Evolutionary conservation across 1,140 invertebrate genomes (phyloP).

Genomic region (Periplaneta americana): DNA sequence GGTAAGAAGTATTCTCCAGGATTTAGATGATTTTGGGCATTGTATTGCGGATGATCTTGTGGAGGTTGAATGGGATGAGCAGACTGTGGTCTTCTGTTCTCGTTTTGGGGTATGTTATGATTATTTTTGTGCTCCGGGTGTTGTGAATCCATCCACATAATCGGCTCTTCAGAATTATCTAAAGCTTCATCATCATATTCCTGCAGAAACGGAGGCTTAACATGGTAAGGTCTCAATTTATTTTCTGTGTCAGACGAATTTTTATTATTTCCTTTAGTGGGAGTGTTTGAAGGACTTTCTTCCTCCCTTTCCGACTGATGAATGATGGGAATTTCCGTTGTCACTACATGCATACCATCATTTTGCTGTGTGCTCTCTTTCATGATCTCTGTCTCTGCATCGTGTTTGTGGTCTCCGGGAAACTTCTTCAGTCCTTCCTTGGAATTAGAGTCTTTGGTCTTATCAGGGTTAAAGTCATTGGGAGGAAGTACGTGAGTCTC

Average conservation of each 20-base stretch:
- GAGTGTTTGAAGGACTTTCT: neutral
- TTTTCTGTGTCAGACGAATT: neutral
- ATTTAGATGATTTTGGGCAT: neutral
- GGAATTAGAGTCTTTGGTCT: neutral
- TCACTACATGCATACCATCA: neutral
- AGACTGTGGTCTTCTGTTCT: neutral
- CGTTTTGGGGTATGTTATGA: neutral
- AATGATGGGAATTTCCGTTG: neutral
- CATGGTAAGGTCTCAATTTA: neutral
- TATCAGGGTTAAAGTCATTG: neutral
- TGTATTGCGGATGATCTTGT: neutral
- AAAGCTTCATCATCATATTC: neutral
- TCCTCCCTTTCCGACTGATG: neutral
- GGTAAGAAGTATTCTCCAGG: neutral
- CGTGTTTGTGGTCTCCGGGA: neutral
- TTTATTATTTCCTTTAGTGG: neutral
- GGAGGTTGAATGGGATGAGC: neutral
- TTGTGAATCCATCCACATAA: neutral
- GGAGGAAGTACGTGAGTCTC: neutral
- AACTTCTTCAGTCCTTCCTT: neutral
- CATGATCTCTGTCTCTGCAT: no score
- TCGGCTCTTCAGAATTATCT: neutral
- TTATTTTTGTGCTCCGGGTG: neutral
- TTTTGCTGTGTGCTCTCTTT: no score
- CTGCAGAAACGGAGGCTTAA: neutral